Percentiles rank a stretch among this genome's conserved stretches.
Conservation (phyloP, 2,888 invertebrate species). For the Philopedon plagiatum region DNA sequence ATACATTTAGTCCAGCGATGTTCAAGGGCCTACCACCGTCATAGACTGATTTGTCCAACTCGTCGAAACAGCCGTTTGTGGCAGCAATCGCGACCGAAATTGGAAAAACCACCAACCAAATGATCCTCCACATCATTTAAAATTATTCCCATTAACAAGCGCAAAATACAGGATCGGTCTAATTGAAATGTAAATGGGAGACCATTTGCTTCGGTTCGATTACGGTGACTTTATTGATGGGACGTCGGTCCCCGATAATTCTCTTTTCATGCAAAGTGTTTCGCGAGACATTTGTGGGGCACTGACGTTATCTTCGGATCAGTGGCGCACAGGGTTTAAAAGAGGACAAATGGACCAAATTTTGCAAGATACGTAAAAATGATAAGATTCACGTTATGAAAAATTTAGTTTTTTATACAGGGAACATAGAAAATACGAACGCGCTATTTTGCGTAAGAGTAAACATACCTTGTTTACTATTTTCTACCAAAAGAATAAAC, state of each 20-base stretch:
- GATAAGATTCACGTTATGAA: too few species aligned
- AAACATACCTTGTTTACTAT: too few species aligned
- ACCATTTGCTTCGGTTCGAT: slow-evolving; percentile 60
- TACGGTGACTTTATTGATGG: slow-evolving; percentile 57
- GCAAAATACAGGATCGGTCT: slow-evolving; percentile 45
- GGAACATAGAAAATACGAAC: too few species aligned
- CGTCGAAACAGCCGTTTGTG: too few species aligned
- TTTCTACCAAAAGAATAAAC: too few species aligned
- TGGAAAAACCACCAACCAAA: too few species aligned
- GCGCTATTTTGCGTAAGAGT: too few species aligned
- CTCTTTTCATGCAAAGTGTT: slow-evolving; percentile 58
- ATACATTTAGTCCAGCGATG: too few species aligned
- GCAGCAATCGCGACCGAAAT: too few species aligned
- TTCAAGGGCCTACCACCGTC: too few species aligned
- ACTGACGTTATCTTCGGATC: slow-evolving; percentile 25
- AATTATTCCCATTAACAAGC: slow-evolving; percentile 23
- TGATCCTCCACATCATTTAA: slow-evolving; percentile 16
- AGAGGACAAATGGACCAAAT: neutral
- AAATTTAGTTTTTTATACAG: too few species aligned
- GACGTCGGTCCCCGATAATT: slow-evolving; percentile 58
- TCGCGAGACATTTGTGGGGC: slow-evolving; percentile 42
- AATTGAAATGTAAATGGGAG: slow-evolving; percentile 56
- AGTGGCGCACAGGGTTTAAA: neutral
- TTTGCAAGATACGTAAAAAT: neutral
- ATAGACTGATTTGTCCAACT: too few species aligned